These are phyloP conservation scores for Notothenia rossii DNA, from an alignment of 2,113 vertebrate genomes.

Conservation along the genomic window DNA sequence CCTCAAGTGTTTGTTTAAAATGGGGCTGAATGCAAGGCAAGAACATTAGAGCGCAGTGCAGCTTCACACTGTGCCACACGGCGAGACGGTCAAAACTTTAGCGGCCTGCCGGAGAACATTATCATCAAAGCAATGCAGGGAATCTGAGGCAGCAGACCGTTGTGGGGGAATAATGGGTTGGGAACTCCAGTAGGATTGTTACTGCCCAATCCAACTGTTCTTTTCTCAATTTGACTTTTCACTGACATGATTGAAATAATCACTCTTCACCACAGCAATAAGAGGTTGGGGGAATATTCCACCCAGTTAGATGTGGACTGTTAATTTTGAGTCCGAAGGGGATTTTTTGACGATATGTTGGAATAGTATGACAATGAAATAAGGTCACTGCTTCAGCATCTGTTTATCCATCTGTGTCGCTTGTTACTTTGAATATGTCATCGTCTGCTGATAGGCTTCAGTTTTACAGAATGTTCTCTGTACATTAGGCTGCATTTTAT, in stretches of 20 bases:
- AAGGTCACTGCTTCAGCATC: slow-evolving; percentile 67
- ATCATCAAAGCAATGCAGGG: slow-evolving; percentile 74
- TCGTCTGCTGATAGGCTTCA: slow-evolving; percentile 28
- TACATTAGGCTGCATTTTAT: background rate
- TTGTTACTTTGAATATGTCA: slow-evolving; percentile 55
- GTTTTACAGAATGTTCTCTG: background rate
- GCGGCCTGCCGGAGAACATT: slow-evolving; percentile 71
- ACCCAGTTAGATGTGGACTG: slow-evolving; percentile 66
- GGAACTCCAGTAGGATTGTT: slow-evolving; percentile 41
- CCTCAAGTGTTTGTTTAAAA: slow-evolving; percentile 52
- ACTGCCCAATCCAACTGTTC: slow-evolving; percentile 53
- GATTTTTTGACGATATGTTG: slow-evolving; percentile 24
- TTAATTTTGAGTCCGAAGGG: slow-evolving; percentile 52
- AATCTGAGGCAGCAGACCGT: slow-evolving; percentile 73
- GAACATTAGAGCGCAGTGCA: slow-evolving; percentile 53
- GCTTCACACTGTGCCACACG: slow-evolving; percentile 41
- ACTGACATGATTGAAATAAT: slow-evolving; percentile 86
- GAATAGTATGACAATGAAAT: slow-evolving; percentile 63
- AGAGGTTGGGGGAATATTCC: slow-evolving; percentile 32
- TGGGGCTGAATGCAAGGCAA: slow-evolving; percentile 47
- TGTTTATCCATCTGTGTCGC: slow-evolving; percentile 68
- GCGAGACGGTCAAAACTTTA: slow-evolving; percentile 70
- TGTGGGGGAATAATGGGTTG: slow-evolving; percentile 63
- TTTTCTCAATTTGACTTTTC: slow-evolving; percentile 64
- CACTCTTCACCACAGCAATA: slow-evolving; percentile 40